Evolutionary conservation across 2,113 vertebrate genomes (phyloP).

Genomic region (Nematolebias whitei): DNA sequence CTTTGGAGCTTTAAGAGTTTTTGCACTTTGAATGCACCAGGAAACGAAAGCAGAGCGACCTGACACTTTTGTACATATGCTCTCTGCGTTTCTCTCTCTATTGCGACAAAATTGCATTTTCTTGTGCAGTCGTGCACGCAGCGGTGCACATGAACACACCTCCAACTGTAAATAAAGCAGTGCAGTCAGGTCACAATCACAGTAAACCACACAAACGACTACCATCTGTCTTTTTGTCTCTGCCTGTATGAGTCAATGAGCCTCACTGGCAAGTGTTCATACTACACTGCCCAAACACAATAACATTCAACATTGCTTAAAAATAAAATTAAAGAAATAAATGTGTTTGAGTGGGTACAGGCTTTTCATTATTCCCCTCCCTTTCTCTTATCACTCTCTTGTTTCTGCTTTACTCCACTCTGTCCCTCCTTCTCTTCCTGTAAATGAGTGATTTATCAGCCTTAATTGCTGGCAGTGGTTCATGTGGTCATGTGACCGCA

Average conservation of each 20-base stretch:
- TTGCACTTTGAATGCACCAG: slow-evolving; percentile 46
- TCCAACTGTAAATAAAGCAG: slow-evolving; percentile 62
- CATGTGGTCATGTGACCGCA: slow-evolving; percentile 72
- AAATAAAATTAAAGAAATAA: slow-evolving; percentile 37
- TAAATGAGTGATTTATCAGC: slow-evolving; percentile 79
- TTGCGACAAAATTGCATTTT: slow-evolving; percentile 56
- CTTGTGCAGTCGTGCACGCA: slow-evolving; percentile 40
- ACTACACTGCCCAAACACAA: slow-evolving; percentile 62
- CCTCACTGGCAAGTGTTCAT: slow-evolving; percentile 59
- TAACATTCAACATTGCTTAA: slow-evolving; percentile 36
- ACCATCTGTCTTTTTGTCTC: slow-evolving; percentile 69
- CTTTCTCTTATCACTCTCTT: slow-evolving; percentile 48
- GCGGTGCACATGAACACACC: slow-evolving; percentile 32
- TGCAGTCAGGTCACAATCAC: slow-evolving; percentile 67
- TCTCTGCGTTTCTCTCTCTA: slow-evolving; percentile 42
- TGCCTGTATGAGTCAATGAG: slow-evolving; percentile 62
- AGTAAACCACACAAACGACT: slow-evolving; percentile 64
- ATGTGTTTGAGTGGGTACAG: slow-evolving; percentile 42
- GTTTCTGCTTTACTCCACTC: slow-evolving; percentile 41
- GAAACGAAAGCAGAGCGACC: slow-evolving; percentile 10
- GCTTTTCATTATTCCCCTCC: slow-evolving; percentile 52
- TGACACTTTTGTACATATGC: slow-evolving; percentile 22
- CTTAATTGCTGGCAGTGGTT: slow-evolving; percentile 75
- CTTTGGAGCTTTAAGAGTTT: slow-evolving; percentile 30
- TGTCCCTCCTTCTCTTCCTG: slow-evolving; percentile 64